phyloP scores from a whole-genome alignment of 2,113 vertebrate genomes.

The Pseudonaja textilis region DNA sequence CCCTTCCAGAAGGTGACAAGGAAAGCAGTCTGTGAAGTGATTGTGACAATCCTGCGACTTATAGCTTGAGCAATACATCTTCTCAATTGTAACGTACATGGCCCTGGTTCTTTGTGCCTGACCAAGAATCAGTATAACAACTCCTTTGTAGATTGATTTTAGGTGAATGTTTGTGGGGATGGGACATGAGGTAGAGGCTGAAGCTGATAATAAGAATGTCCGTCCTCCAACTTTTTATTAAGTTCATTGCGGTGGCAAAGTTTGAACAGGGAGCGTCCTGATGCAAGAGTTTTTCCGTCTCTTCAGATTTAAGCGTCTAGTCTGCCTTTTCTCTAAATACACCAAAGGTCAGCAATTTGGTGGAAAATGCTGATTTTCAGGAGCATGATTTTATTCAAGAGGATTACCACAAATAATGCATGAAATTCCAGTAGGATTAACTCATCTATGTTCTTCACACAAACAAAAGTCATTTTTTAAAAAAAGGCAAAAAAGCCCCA shows the following conservation, averaged over 20 bases:
- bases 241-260: not conserved
- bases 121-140: not conserved
- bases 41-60: not conserved
- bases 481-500: not conserved
- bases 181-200: not conserved
- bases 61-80: not conserved
- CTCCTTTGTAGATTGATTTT: not conserved
- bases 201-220: not conserved
- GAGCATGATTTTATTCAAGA: not conserved
- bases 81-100: not conserved
- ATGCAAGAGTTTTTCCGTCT: not conserved
- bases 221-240: not conserved
- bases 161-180: not conserved
- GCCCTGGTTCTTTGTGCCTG: not conserved
- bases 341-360: not conserved
- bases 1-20: no score
- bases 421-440: not conserved
- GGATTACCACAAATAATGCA: not conserved
- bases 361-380: not conserved
- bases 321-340: not conserved
- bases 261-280: not conserved
- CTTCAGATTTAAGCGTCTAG: not conserved
- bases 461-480: not conserved
- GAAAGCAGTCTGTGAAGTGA: no score
- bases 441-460: not conserved